These are phyloP conservation scores for Omphaloscelis lunosa DNA, from an alignment of 2,888 invertebrate species.

Conservation along the genomic window DNA sequence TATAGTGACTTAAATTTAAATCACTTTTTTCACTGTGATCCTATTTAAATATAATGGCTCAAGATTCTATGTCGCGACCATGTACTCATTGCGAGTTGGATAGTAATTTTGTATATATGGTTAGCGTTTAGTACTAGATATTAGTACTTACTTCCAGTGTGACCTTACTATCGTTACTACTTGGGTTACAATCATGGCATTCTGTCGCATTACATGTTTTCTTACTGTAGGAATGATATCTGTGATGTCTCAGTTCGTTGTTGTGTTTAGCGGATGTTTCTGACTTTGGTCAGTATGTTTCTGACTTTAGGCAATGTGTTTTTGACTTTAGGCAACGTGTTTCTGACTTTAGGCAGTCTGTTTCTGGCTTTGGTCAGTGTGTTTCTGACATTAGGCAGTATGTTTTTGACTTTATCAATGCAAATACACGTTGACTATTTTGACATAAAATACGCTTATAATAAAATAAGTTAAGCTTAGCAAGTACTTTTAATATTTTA, in stretches of 20 bases:
- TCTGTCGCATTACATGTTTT: constrained; percentile 70
- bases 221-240: constrained; percentile 84
- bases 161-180: constrained; percentile 86
- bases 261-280: constrained; percentile 65
- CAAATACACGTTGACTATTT: constrained; percentile 1
- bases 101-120: constrained; percentile 85
- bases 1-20: constrained; percentile 86
- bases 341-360: not conserved
- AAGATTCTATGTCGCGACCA: constrained; percentile 87
- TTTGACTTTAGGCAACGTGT: not conserved
- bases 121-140: constrained; percentile 83
- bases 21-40: constrained; percentile 91
- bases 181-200: constrained; percentile 76
- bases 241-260: constrained; percentile 86
- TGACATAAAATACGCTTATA: constrained; percentile 18
- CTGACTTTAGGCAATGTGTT: not conserved
- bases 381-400: not conserved
- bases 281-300: constrained; percentile 3
- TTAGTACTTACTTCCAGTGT: constrained; percentile 88
- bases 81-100: constrained; percentile 73
- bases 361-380: not conserved
- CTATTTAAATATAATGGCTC: constrained; percentile 89
- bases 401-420: constrained; percentile 8
- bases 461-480: not conserved
- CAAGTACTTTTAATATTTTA: not conserved